A percentile compares a stretch with the other conserved stretches of the same genome.
Conservation (phyloP, 2,113 vertebrate species). For the Boulengeromyrus knoepffleri region DNA sequence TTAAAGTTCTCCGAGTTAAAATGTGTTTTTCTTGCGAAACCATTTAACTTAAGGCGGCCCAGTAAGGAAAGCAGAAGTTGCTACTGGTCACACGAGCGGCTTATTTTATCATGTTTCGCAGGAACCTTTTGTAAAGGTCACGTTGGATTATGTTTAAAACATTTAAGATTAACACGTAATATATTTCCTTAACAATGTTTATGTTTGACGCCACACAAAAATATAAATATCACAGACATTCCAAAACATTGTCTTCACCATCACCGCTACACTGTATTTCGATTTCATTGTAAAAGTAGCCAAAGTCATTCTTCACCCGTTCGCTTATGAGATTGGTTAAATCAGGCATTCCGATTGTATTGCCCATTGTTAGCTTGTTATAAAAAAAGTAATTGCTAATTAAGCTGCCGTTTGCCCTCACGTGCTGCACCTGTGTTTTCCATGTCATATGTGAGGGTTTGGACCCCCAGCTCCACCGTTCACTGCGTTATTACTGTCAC, state of each 20-base stretch:
- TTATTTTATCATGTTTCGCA: neutral
- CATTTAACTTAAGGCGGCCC: slow-evolving; percentile 2
- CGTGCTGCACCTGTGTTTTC: neutral
- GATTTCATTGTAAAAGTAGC: too few relatives aligned
- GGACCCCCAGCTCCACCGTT: neutral
- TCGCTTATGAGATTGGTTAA: neutral
- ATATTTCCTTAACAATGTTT: neutral
- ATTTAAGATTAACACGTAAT: neutral
- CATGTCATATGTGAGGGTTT: neutral
- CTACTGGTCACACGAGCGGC: neutral
- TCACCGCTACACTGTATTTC: too few relatives aligned
- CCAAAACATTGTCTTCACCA: neutral
- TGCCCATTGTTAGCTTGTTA: neutral
- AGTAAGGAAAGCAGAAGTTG: neutral
- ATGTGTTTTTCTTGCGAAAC: neutral
- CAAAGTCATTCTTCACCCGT: neutral
- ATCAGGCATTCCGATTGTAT: neutral
- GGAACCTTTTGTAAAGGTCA: neutral
- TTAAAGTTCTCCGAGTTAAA: slow-evolving; percentile 47
- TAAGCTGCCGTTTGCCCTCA: neutral
- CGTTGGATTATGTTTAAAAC: neutral
- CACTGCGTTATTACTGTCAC: neutral
- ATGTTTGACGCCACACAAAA: neutral
- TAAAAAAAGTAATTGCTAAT: neutral
- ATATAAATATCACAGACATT: neutral